Base-by-base conservation (phyloP, 1,140 invertebrate genomes). In the Trachymyrmex cornetzi region DNA sequence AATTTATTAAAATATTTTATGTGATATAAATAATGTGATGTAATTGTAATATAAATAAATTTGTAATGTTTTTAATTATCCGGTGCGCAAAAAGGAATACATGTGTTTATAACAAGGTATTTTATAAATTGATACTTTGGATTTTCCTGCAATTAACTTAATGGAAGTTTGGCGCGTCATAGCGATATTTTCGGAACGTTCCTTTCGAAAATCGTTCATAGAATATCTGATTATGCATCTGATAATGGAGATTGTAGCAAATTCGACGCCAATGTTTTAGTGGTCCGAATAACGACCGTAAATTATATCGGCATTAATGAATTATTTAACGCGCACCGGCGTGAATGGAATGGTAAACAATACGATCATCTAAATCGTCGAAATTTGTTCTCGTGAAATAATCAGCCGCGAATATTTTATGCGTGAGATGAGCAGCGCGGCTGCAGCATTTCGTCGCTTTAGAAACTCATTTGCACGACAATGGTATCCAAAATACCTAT, bases 301-400 rank as follows among this genome's bases (percentile, higher is more conserved):
- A 81, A 81, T 81, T 71, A 81, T 81, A 38, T 71, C 34, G 50
- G 53, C 66, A 57, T 81, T 81, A 81, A 71, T 81, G 79, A 81
- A 81, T 81, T 81, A 81, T 81, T 81, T 81, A 81, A 81, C 66
- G 22, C 64, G 64, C 50, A 14, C 22, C 38, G 64, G 79, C 79
- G 66, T 81, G 66, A 81, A 81, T 69, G 77, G 67, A 81, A 81
- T 53, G 64, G 79, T 59, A 81, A 81, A 81, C 34, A 81, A 81
- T 59, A 30, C 22, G 48, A 12, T 53, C 48, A 16, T 19, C 79
- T 81, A 81, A 81, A 81, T 22, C 53, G 79, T n/a, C 53, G 79
- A 81, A 81, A 81, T 71, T 22, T 24, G 50, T 71, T 81, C 53
- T 81, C 64, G 79, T 19, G 79, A 57, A 71, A 81, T 81, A 81